A percentile compares a stretch with the other conserved stretches of the same genome.
phyloP scores from a whole-genome alignment of 2,888 invertebrate genomes.

The Omphaloscelis lunosa region DNA sequence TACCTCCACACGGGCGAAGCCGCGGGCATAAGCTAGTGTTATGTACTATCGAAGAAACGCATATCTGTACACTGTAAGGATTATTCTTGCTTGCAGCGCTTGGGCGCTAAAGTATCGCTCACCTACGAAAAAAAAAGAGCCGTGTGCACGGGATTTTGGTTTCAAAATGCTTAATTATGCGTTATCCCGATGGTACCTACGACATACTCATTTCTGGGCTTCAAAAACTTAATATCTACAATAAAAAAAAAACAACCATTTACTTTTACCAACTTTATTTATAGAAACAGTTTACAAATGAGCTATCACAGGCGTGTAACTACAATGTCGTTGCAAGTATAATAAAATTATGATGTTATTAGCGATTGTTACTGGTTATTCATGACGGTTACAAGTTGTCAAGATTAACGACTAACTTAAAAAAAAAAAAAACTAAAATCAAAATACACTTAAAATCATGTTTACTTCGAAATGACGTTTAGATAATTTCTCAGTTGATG shows the following conservation, averaged over 20 bases:
- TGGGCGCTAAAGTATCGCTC: no score
- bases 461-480: constrained; percentile 49
- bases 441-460: constrained; percentile 53
- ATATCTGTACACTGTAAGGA: no score
- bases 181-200: background rate
- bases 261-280: constrained; percentile 80
- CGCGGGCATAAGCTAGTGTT: no score
- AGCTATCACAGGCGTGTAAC: constrained; percentile 87
- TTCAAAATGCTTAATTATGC: no score
- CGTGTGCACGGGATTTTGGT: no score
- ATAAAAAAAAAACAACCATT: constrained; percentile 47
- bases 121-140: no score
- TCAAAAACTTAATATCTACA: background rate
- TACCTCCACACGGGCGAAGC: no score
- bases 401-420: constrained; percentile 54
- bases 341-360: constrained; percentile 38
- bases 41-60: background rate
- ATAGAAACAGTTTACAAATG: constrained; percentile 85
- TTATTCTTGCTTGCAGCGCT: no score
- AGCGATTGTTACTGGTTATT: constrained; percentile 55
- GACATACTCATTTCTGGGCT: background rate
- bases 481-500: constrained; percentile 25
- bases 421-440: constrained; percentile 54
- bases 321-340: constrained; percentile 69
- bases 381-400: constrained; percentile 53